phyloP scores from a whole-genome alignment of 2,797 vertebrate genomes.

The Ataeniobius toweri region DNA sequence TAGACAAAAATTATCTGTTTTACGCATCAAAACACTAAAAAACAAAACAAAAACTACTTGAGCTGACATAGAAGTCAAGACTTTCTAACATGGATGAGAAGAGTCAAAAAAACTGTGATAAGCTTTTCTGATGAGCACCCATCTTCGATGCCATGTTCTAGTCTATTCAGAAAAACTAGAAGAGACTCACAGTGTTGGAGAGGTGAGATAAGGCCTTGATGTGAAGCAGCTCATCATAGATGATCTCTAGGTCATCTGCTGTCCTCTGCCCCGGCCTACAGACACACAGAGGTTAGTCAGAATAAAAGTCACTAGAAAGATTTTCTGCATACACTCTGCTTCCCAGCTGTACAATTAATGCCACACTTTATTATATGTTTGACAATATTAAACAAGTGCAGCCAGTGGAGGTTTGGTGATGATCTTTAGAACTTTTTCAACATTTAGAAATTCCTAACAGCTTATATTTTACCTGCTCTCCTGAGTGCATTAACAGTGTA shows the following conservation, averaged over 20 bases:
- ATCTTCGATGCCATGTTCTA: not conserved
- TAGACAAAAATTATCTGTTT: not conserved
- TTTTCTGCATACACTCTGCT: not conserved
- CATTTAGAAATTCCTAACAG: not conserved
- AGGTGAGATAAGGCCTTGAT: slow-evolving; percentile 98
- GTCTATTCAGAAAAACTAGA: not conserved
- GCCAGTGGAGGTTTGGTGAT: not conserved
- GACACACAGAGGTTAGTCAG: slow-evolving; percentile 42
- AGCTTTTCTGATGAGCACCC: not conserved
- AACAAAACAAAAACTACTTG: not conserved
- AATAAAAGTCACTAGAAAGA: slow-evolving; percentile 1
- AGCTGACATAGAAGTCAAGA: not conserved
- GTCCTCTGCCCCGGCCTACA: slow-evolving; percentile 94
- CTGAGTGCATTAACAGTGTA: too few relatives aligned
- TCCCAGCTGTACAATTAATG: not conserved
- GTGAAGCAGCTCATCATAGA: slow-evolving; percentile 97
- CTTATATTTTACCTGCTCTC: not conserved
- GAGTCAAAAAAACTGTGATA: not conserved
- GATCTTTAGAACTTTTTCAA: not conserved
- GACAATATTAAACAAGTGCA: too few relatives aligned
- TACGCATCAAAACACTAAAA: not conserved
- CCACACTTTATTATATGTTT: not conserved
- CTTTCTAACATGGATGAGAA: not conserved
- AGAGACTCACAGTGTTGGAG: slow-evolving; percentile 91
- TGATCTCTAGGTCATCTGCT: slow-evolving; percentile 95